Evolutionary conservation across 2,797 vertebrate species (phyloP).

Genomic region (Oreochromis mossambicus): DNA sequence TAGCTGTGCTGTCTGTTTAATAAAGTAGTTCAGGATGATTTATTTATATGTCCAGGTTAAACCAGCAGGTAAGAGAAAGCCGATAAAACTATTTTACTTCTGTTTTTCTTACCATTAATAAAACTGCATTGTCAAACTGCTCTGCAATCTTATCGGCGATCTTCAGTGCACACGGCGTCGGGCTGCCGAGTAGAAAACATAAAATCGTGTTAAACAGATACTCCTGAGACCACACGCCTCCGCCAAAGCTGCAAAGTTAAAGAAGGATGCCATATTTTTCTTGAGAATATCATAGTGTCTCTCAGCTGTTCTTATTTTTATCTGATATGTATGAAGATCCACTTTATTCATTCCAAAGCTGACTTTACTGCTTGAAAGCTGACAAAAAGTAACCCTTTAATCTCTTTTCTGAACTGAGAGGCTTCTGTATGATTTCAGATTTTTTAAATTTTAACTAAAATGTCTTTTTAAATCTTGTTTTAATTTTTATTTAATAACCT

Average conservation of each 20-base stretch:
- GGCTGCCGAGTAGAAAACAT: conserved; percentile 46
- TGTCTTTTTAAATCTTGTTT: neutral
- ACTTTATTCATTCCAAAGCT: neutral
- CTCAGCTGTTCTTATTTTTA: too few relatives aligned
- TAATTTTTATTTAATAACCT: neutral
- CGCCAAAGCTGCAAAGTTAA: rapidly evolving
- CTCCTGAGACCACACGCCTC: rapidly evolving
- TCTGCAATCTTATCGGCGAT: conserved; percentile 85
- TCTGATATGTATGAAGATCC: rapidly evolving
- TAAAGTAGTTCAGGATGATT: too few relatives aligned
- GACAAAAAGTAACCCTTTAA: neutral
- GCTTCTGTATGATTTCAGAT: neutral
- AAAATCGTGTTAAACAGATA: neutral
- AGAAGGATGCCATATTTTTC: rapidly evolving
- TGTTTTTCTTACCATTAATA: conserved; percentile 83
- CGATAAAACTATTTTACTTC: rapidly evolving
- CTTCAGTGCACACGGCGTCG: conserved; percentile 80
- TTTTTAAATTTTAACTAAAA: rapidly evolving
- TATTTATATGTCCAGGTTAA: neutral
- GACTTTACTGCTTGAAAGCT: neutral
- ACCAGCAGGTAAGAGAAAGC: neutral
- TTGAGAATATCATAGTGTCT: neutral
- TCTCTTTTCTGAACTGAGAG: neutral
- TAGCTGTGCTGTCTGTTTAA: too few relatives aligned
- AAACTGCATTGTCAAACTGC: conserved; percentile 81